phyloP scores from a whole-genome alignment of 2,113 vertebrate genomes.

The Heptranchias perlo region DNA sequence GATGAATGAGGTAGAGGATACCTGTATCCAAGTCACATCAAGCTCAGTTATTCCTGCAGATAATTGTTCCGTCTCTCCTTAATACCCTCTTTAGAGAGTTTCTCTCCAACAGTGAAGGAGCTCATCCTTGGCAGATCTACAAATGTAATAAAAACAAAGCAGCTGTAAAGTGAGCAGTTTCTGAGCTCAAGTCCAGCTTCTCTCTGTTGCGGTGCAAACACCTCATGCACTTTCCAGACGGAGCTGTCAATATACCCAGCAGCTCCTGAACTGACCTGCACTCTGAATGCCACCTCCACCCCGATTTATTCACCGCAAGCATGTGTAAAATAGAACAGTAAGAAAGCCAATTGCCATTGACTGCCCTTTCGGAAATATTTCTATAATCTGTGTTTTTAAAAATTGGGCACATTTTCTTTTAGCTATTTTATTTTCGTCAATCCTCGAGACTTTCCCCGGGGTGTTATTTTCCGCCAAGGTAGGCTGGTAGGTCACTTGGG shows the following conservation, averaged over 20 bases:
- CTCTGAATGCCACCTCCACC: neutral
- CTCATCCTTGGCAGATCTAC: neutral
- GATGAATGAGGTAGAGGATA: neutral
- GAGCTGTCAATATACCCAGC: neutral
- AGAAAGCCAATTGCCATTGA: neutral
- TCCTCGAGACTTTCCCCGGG: neutral
- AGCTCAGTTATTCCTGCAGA: neutral
- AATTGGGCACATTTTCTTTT: neutral
- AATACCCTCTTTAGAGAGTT: neutral
- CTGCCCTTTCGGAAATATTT: neutral
- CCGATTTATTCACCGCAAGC: neutral
- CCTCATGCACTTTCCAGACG: neutral
- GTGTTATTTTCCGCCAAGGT: neutral
- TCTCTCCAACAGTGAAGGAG: neutral
- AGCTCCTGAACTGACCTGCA: neutral
- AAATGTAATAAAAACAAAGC: slow-evolving; percentile 9
- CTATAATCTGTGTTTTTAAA: neutral
- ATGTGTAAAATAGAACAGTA: neutral
- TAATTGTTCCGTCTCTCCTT: neutral
- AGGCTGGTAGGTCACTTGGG: neutral
- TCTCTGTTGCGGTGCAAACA: neutral
- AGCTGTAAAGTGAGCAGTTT: neutral
- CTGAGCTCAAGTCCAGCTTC: neutral
- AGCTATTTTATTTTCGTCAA: neutral
- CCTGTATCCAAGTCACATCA: neutral